Evolutionary conservation across 2,113 vertebrate species (phyloP).

Genomic region (Gasterosteus aculeatus): DNA sequence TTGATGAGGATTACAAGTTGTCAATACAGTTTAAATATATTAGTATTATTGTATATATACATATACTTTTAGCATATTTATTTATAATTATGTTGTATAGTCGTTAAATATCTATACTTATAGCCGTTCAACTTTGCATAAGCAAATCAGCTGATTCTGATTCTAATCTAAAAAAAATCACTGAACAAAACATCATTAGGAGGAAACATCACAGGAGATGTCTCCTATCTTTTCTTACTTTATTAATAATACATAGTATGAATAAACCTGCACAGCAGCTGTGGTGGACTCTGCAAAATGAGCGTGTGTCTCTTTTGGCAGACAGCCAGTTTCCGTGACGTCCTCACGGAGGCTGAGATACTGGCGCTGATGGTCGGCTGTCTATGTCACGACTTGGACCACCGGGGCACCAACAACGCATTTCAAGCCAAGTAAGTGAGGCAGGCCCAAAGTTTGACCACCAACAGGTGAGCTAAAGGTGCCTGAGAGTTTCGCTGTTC

Average conservation of each 20-base stretch:
- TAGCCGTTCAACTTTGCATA: no score
- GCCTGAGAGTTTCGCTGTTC: conserved; percentile 5
- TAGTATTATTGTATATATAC: no score
- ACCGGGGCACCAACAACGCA: conserved; percentile 85
- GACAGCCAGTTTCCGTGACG: conserved; percentile 82
- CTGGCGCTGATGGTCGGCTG: conserved; percentile 85
- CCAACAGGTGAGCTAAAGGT: background rate
- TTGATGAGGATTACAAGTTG: background rate
- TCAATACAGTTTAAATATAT: no score
- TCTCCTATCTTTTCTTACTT: background rate
- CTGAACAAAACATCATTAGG: background rate
- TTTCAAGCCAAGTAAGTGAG: conserved; percentile 84
- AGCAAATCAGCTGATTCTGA: background rate
- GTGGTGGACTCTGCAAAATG: background rate
- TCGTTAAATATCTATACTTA: no score
- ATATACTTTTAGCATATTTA: no score
- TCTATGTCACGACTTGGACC: conserved; percentile 85
- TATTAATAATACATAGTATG: background rate
- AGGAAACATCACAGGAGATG: background rate
- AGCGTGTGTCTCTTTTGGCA: conserved; percentile 46
- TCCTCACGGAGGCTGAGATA: conserved; percentile 81
- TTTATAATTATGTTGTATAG: no score
- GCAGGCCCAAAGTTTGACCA: background rate
- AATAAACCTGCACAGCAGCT: background rate
- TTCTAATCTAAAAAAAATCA: background rate